phyloP scores from a whole-genome alignment of 2,797 vertebrate species.

The Sus cebifrons region DNA sequence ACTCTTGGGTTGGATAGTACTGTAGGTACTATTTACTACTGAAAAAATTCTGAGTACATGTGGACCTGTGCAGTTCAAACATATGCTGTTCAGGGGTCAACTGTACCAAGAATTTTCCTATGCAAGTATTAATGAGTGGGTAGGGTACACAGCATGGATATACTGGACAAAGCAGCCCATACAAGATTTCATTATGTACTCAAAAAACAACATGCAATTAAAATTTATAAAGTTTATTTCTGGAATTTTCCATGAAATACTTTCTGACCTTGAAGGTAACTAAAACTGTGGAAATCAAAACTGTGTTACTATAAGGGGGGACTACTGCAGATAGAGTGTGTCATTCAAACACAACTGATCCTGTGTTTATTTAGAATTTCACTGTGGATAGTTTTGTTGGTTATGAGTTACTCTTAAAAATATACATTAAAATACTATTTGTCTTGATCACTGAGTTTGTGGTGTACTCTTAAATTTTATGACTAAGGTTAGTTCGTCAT shows the following conservation, averaged over 20 bases:
- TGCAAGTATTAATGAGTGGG: neutral
- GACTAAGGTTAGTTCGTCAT: neutral
- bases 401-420: neutral
- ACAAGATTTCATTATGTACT: neutral
- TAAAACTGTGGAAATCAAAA: neutral
- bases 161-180: neutral
- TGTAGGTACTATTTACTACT: neutral
- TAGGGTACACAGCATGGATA: neutral
- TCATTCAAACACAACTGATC: neutral
- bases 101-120: neutral
- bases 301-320: neutral
- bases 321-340: neutral
- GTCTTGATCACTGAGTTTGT: constrained; percentile 12
- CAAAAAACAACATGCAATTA: neutral
- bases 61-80: neutral
- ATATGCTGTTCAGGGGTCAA: neutral
- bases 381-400: neutral
- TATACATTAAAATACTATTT: neutral
- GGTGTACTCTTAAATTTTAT: neutral
- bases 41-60: neutral
- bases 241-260: neutral
- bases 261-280: neutral
- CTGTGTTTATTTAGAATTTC: neutral
- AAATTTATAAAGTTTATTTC: neutral
- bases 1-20: neutral